Conservation (phyloP, 2,113 vertebrate species). For the Melanocharis versteri region DNA sequence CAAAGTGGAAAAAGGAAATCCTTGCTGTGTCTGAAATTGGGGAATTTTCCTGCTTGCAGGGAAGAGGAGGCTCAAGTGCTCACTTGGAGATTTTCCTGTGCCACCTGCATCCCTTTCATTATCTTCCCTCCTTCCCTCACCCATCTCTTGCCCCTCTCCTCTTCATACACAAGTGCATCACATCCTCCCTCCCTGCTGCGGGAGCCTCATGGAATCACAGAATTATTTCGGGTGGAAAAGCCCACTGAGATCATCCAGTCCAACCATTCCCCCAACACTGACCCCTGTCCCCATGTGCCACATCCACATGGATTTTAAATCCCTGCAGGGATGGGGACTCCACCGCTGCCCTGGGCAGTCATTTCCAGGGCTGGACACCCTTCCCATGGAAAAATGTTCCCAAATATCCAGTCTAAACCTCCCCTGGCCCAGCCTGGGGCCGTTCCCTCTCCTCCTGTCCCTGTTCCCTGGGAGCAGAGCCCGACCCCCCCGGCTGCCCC, state of each 20-base stretch:
- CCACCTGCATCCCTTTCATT: background rate
- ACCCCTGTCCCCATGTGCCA: background rate
- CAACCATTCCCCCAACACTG: background rate
- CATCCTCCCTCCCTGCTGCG: background rate
- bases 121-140: background rate
- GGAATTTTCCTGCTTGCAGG: background rate
- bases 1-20: background rate
- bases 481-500: background rate
- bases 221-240: background rate
- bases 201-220: background rate
- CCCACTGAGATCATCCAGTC: background rate
- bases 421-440: background rate
- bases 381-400: background rate
- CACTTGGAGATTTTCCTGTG: background rate
- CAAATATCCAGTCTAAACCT: accelerated
- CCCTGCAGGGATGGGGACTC: background rate
- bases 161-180: background rate
- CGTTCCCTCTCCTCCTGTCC: background rate
- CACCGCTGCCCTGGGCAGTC: background rate
- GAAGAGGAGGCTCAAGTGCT: background rate
- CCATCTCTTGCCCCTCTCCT: background rate
- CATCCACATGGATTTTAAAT: accelerated
- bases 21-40: background rate
- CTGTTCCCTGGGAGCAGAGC: background rate
- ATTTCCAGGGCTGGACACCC: accelerated